A percentile compares a stretch with the other conserved stretches of the same genome.
phyloP scores from a whole-genome alignment of 2,888 invertebrate species.

The Drosophila tanythrix region DNA sequence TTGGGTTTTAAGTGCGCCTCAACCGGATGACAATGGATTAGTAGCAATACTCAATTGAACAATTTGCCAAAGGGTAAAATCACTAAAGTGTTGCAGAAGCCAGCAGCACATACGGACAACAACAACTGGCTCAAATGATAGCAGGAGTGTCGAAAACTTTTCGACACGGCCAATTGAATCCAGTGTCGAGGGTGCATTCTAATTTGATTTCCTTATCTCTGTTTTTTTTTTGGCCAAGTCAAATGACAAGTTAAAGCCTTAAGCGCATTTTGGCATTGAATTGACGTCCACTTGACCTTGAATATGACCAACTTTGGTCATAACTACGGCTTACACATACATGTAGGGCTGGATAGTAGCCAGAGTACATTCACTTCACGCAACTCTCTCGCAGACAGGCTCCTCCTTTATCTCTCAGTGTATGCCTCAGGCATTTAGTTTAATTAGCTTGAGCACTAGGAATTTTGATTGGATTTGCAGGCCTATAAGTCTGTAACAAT shows the following conservation, averaged over 20 bases:
- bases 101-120: background rate
- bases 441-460: slow-evolving; percentile 63
- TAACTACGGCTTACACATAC: slow-evolving; percentile 45
- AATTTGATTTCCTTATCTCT: background rate
- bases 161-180: slow-evolving; percentile 17
- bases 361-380: slow-evolving; percentile 44
- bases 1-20: slow-evolving; percentile 28
- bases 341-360: slow-evolving; percentile 1
- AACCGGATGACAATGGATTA: slow-evolving; percentile 59
- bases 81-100: slow-evolving; percentile 11
- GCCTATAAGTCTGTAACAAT: slow-evolving; percentile 48
- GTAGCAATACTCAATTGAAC: slow-evolving; percentile 43
- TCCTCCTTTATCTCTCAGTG: background rate
- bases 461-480: slow-evolving; percentile 65
- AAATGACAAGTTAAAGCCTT: slow-evolving; percentile 61
- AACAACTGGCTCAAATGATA: slow-evolving; percentile 22
- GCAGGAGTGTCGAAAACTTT: slow-evolving; percentile 30
- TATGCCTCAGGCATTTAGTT: slow-evolving; percentile 41
- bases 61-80: slow-evolving; percentile 17
- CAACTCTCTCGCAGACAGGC: background rate
- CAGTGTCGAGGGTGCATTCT: slow-evolving; percentile 17
- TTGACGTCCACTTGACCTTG: slow-evolving; percentile 56
- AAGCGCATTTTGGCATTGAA: slow-evolving; percentile 58
- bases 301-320: slow-evolving; percentile 58
- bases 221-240: slow-evolving; percentile 15